phyloP scores from a whole-genome alignment of 1,140 invertebrate species.

The Chironomus striatipennis region DNA sequence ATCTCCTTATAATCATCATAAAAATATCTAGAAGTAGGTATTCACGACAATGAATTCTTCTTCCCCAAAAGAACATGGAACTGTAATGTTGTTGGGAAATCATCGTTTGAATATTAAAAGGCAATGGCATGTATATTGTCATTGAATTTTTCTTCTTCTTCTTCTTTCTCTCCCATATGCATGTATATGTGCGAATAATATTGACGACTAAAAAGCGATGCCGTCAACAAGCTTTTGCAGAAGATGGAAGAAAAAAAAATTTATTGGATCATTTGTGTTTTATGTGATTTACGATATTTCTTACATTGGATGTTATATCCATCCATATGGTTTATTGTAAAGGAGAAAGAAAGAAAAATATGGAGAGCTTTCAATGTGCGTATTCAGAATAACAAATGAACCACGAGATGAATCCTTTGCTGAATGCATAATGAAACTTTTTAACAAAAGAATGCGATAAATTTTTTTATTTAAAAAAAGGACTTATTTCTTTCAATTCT shows the following conservation, averaged over 20 bases:
- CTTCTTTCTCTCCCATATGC: neutral
- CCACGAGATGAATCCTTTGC: neutral
- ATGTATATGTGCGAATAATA: neutral
- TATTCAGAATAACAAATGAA: conserved; percentile 1
- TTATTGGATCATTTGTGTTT: conserved; percentile 13
- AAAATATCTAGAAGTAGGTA: conserved; percentile 27
- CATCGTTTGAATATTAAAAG: conserved; percentile 9
- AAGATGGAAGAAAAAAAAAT: no score
- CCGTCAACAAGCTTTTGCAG: neutral
- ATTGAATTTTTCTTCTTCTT: neutral
- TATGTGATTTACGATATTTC: neutral
- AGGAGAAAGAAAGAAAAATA: no score
- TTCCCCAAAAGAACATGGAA: conserved; percentile 16
- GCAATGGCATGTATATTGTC: neutral
- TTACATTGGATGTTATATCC: neutral
- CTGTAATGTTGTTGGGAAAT: neutral
- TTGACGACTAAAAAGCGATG: neutral
- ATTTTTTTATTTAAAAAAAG: no score
- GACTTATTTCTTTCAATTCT: no score
- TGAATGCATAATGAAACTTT: no score
- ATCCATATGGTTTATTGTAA: neutral
- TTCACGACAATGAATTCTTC: neutral
- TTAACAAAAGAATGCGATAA: no score
- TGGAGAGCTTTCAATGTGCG: neutral
- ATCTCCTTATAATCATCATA: conserved; percentile 9